These are phyloP conservation scores for Balaenoptera acutorostrata DNA, from an alignment of 2,113 vertebrate species.

Conservation along the genomic window DNA sequence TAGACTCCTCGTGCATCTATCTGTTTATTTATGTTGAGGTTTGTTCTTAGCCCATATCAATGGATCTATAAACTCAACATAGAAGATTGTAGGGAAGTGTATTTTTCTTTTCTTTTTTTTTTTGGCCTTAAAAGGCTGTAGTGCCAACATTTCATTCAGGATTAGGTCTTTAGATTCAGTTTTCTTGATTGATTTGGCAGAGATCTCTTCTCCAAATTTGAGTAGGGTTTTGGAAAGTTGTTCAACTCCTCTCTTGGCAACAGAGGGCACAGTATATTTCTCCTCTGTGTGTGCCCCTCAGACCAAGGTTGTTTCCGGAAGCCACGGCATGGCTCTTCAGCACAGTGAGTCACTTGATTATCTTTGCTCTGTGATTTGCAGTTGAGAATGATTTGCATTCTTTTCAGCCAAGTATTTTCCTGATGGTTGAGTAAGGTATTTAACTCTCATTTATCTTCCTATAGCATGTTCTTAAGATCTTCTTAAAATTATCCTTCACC, in stretches of 20 bases:
- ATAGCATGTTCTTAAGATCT: slow-evolving; percentile 33
- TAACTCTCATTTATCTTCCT: slow-evolving; percentile 42
- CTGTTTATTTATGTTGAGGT: slow-evolving; percentile 59
- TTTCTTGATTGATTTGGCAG: slow-evolving; percentile 46
- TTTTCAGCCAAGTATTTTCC: not conserved
- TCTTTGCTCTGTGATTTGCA: slow-evolving; percentile 47
- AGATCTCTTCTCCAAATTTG: slow-evolving; percentile 3
- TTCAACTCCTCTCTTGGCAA: slow-evolving; percentile 2
- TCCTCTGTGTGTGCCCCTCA: slow-evolving; percentile 10
- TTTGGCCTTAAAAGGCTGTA: not conserved
- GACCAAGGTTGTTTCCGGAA: slow-evolving; percentile 2
- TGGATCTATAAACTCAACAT: slow-evolving; percentile 27
- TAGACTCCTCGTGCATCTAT: slow-evolving; percentile 64
- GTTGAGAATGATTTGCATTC: slow-evolving; percentile 25
- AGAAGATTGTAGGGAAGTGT: not conserved
- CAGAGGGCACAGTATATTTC: not conserved
- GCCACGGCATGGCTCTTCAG: not conserved
- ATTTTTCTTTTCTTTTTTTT: not conserved
- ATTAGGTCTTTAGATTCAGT: not conserved
- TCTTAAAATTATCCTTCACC: not conserved
- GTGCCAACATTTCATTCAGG: slow-evolving; percentile 21
- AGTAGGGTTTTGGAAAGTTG: slow-evolving; percentile 48
- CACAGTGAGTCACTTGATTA: not conserved
- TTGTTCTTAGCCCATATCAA: slow-evolving; percentile 31
- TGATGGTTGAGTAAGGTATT: not conserved